Conservation (phyloP, 2,113 vertebrate genomes). For the Parotia lawesii region DNA sequence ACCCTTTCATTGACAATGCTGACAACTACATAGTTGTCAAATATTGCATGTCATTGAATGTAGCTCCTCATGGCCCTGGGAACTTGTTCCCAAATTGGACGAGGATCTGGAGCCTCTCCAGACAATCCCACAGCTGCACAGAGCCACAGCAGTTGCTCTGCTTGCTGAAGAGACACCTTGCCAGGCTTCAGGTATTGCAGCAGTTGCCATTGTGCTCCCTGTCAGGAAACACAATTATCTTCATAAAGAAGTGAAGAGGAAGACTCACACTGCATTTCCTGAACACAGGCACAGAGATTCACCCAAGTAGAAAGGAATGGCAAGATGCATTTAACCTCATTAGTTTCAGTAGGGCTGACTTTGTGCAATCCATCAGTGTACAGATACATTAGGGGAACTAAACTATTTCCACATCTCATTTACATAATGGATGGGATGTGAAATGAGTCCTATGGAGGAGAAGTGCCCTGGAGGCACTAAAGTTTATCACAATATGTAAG, state of each 20-base stretch:
- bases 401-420: slow-evolving; percentile 80
- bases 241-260: not conserved
- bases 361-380: slow-evolving; percentile 73
- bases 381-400: slow-evolving; percentile 71
- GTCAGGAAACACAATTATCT: slow-evolving; percentile 30
- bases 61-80: rapidly evolving
- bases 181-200: not conserved
- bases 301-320: slow-evolving; percentile 71
- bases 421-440: slow-evolving; percentile 80
- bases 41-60: too few species aligned
- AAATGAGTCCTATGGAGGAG: slow-evolving; percentile 69
- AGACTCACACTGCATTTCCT: not conserved
- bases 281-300: slow-evolving; percentile 30
- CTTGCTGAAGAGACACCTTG: not conserved
- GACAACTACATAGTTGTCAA: not conserved
- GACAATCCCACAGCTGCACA: not conserved
- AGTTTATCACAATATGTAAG: slow-evolving; percentile 78
- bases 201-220: not conserved
- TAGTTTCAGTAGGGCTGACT: slow-evolving; percentile 71
- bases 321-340: slow-evolving; percentile 76
- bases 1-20: rapidly evolving
- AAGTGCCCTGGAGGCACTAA: slow-evolving; percentile 70
- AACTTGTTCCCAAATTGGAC: not conserved
- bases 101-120: not conserved
- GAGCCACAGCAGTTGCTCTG: not conserved